Percentiles rank a stretch among this genome's conserved stretches.
phyloP scores from a whole-genome alignment of 2,113 vertebrate species.

The Gymnocephalus cernua region DNA sequence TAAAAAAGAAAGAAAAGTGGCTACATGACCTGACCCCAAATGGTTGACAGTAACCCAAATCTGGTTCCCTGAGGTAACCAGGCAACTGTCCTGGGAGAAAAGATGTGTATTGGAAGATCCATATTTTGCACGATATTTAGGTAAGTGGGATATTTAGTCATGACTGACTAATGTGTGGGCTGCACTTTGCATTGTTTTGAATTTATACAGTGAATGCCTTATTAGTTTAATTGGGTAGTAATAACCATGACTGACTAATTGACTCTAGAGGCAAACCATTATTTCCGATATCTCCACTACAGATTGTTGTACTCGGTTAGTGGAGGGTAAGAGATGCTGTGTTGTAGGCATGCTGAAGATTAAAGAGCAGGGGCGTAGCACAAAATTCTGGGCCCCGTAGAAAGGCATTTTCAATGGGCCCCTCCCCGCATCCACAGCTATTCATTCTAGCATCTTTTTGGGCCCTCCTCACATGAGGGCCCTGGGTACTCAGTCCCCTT shows the following conservation, averaged over 20 bases:
- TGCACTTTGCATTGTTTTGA: conserved; percentile 12
- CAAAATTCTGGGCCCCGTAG: no score
- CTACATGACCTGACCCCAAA: background rate
- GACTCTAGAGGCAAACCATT: conserved; percentile 1
- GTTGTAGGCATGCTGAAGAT: background rate
- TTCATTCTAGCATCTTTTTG: no score
- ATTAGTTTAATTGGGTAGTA: conserved; percentile 6
- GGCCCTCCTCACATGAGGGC: no score
- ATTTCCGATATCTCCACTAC: background rate
- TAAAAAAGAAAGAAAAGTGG: background rate
- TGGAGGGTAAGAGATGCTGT: background rate
- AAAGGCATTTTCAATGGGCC: no score
- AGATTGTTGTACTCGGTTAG: background rate
- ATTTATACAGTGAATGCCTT: conserved; percentile 14
- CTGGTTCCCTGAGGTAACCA: background rate
- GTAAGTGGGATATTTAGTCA: background rate
- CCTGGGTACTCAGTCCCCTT: no score
- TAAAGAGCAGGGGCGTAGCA: no score
- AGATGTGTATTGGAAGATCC: background rate
- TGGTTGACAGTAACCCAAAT: background rate
- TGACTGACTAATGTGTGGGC: conserved; percentile 5
- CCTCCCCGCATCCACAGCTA: no score
- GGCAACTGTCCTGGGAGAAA: background rate
- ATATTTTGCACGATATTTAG: background rate
- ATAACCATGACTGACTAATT: conserved; percentile 7